A percentile compares a stretch with the other conserved stretches of the same genome.
Conservation (phyloP, 2,888 invertebrate genomes). For the Nycteola revayana region DNA sequence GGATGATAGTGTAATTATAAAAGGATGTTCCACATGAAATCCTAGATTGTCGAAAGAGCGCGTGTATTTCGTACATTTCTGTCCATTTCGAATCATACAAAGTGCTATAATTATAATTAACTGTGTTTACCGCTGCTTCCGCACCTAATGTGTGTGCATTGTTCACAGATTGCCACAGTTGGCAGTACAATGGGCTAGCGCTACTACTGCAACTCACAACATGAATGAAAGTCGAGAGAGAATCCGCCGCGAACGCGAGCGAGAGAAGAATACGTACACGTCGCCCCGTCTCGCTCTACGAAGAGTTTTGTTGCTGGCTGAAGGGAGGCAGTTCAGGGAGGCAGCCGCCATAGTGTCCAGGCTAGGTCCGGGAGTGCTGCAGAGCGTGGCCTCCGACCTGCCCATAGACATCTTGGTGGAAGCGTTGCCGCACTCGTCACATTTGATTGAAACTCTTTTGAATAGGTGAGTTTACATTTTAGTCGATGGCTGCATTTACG, state of each 20-base stretch:
- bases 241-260: slow-evolving; percentile 84
- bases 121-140: too few species aligned
- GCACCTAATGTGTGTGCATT: not conserved
- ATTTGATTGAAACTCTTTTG: slow-evolving; percentile 92
- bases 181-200: slow-evolving; percentile 60
- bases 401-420: slow-evolving; percentile 95
- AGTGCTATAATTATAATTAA: too few species aligned
- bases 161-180: slow-evolving; percentile 20
- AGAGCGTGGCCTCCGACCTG: slow-evolving; percentile 88
- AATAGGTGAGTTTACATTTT: slow-evolving; percentile 83
- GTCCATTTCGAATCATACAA: too few species aligned
- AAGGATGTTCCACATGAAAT: too few species aligned
- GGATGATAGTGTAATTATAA: too few species aligned
- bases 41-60: too few species aligned
- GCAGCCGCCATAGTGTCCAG: slow-evolving; percentile 92
- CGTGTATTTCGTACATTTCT: too few species aligned
- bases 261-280: slow-evolving; percentile 82
- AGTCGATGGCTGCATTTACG: too few species aligned
- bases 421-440: slow-evolving; percentile 93
- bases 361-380: slow-evolving; percentile 90
- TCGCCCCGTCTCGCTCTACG: slow-evolving; percentile 86
- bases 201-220: slow-evolving; percentile 34
- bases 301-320: slow-evolving; percentile 90
- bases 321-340: slow-evolving; percentile 94
- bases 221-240: slow-evolving; percentile 89